Conservation (phyloP, 2,113 vertebrate species). For the Pontoporia blainvillei region DNA sequence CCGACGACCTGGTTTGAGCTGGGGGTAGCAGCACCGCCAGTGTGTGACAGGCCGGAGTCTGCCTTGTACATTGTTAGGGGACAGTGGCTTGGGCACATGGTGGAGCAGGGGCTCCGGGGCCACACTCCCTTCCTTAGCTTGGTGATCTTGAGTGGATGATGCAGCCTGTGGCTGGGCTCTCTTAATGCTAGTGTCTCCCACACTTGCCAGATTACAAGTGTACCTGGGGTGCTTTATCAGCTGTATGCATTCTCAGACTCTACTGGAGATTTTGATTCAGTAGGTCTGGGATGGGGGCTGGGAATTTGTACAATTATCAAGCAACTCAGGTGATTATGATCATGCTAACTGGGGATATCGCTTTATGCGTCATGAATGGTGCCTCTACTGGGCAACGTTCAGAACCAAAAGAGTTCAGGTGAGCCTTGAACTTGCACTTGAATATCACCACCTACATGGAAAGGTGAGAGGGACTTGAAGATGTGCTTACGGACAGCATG, state of each 20-base stretch:
- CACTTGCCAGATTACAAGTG: not conserved
- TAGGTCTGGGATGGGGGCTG: not conserved
- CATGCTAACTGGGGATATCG: not conserved
- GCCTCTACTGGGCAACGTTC: not conserved
- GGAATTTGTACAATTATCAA: not conserved
- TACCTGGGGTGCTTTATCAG: not conserved
- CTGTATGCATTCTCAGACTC: not conserved
- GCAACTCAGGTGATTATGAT: not conserved
- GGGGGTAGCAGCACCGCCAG: not conserved
- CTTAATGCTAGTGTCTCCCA: not conserved
- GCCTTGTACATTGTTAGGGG: not conserved
- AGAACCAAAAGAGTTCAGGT: not conserved
- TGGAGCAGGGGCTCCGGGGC: not conserved
- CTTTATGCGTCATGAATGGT: not conserved
- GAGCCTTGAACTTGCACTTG: not conserved
- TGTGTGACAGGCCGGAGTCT: not conserved
- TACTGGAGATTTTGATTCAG: not conserved
- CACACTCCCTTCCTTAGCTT: not conserved
- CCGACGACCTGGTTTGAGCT: not conserved
- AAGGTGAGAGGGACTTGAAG: not conserved
- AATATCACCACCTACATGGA: not conserved
- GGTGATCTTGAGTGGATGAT: not conserved
- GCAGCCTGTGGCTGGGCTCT: not conserved
- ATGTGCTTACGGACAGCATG: too few species aligned
- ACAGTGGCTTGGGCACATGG: not conserved